Conservation (phyloP, 2,888 invertebrate genomes). For the Falcaria lacertinaria region DNA sequence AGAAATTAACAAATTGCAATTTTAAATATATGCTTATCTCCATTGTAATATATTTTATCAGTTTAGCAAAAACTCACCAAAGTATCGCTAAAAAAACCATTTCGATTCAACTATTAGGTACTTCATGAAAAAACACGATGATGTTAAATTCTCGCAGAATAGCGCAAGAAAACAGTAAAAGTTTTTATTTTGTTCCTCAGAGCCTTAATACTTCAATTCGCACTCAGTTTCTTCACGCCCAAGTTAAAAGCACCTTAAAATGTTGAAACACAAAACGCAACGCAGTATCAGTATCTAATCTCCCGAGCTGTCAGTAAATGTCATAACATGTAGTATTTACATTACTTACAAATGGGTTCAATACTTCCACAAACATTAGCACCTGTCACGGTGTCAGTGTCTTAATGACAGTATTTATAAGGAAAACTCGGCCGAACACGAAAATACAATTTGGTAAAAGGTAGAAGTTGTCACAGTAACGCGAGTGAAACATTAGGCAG, state of each 20-base stretch:
- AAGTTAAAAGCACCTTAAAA: slow-evolving; percentile 1
- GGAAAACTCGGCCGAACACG: slow-evolving; percentile 76
- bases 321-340: slow-evolving; percentile 59
- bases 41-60: no score
- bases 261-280: slow-evolving; percentile 9
- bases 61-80: no score
- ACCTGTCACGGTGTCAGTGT: slow-evolving; percentile 69
- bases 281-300: slow-evolving; percentile 28
- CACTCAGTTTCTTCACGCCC: neutral
- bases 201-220: neutral
- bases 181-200: neutral
- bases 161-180: neutral
- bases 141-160: no score
- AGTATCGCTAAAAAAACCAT: no score
- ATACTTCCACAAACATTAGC: slow-evolving; percentile 69
- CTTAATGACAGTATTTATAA: slow-evolving; percentile 79
- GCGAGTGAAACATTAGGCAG: slow-evolving; percentile 72
- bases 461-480: slow-evolving; percentile 74
- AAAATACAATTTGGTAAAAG: slow-evolving; percentile 78
- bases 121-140: no score
- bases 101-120: no score
- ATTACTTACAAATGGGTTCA: slow-evolving; percentile 58
- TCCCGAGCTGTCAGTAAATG: slow-evolving; percentile 33
- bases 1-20: no score
- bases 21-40: no score